phyloP scores from a whole-genome alignment of 2,113 vertebrate genomes.

The Vulpes lagopus region DNA sequence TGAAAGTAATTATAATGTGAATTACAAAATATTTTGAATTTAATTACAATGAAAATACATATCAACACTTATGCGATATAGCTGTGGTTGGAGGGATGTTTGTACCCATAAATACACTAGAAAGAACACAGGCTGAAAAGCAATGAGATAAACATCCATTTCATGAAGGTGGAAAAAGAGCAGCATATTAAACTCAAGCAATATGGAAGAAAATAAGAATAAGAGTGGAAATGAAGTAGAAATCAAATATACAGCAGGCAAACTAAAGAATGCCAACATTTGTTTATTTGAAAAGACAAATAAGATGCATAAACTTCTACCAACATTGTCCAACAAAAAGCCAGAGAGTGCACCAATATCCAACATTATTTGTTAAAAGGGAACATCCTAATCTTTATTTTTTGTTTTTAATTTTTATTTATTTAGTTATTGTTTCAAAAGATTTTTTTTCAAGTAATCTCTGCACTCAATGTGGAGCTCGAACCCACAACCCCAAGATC shows the following conservation, averaged over 20 bases:
- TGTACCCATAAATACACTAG: background rate
- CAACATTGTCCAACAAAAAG: background rate
- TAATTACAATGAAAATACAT: background rate
- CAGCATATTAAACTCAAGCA: constrained; percentile 13
- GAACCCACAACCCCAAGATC: background rate
- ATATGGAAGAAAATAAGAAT: background rate
- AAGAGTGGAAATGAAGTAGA: constrained; percentile 37
- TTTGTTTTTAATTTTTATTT: background rate
- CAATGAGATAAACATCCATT: background rate
- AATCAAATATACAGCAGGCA: background rate
- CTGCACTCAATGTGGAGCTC: background rate
- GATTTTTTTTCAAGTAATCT: background rate
- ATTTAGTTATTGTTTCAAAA: background rate
- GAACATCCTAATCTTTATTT: background rate
- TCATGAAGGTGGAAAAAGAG: background rate
- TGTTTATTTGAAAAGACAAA: background rate
- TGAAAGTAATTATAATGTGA: background rate
- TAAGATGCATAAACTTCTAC: background rate
- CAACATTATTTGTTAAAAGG: background rate
- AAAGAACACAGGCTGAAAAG: constrained; percentile 9
- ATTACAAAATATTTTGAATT: constrained; percentile 58
- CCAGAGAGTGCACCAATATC: background rate
- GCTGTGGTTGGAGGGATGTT: background rate
- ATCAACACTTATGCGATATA: background rate
- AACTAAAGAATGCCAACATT: background rate